phyloP scores from a whole-genome alignment of 2,888 invertebrate genomes.

The Diaprepes abbreviatus region DNA sequence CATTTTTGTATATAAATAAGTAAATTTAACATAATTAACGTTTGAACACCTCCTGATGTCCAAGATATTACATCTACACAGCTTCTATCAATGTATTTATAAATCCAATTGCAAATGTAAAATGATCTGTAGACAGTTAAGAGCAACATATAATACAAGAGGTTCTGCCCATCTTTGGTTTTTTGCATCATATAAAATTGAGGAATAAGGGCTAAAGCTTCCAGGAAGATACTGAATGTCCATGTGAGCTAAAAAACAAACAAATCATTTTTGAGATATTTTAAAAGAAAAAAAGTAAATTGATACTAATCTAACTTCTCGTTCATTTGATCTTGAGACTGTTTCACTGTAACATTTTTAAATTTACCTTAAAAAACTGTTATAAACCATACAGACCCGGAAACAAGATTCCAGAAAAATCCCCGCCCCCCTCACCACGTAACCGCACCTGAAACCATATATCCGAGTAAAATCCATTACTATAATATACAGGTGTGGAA shows the following conservation, averaged over 20 bases:
- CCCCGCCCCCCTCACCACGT: too few species aligned
- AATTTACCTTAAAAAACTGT: too few species aligned
- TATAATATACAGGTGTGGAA: too few species aligned
- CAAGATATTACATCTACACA: not conserved
- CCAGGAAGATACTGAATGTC: conserved; percentile 23
- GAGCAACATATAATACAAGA: not conserved
- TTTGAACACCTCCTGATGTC: conserved; percentile 6
- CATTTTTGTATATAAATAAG: not conserved
- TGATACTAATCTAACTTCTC: too few species aligned
- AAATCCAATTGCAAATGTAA: conserved; percentile 21
- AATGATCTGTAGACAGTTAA: conserved; percentile 8
- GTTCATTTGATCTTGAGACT: too few species aligned
- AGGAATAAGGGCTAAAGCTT: conserved; percentile 25
- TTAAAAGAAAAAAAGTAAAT: too few species aligned
- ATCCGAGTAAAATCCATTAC: too few species aligned
- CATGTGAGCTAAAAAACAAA: conserved; percentile 20
- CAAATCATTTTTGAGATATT: too few species aligned
- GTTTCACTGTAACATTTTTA: too few species aligned
- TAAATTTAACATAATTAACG: not conserved
- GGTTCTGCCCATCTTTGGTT: not conserved
- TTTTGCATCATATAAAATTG: conserved; percentile 11
- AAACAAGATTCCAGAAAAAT: too few species aligned
- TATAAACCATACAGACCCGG: too few species aligned
- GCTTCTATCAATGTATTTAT: not conserved
- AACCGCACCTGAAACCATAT: too few species aligned